Evolutionary conservation across 2,888 invertebrate species (phyloP), one percentile per base, ranked within the genome.

Genomic region (Troides aeacus): DNA sequence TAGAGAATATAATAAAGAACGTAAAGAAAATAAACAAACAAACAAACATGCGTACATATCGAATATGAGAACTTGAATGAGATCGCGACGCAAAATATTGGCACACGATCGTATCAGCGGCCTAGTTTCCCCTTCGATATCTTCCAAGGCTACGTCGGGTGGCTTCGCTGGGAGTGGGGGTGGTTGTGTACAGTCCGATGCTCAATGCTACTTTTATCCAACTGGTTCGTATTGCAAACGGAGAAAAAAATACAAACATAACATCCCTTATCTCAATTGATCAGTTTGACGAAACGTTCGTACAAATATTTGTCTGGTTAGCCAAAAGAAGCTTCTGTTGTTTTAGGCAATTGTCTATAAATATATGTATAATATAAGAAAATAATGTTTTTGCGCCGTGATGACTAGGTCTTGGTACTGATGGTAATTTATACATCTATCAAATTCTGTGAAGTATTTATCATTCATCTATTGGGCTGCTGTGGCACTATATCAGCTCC

Each of bases 71-170:
- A 71, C 70, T 66, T 73, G 74, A 83, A 79, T 84, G 83, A 76
- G 73, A 65, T 65, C 74, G 75, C 66, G 66, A 76, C 74, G 76
- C 77, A 72, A 77, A 77, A 77, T 81, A 81, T 83, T 75, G 74
- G 73, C 71, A 69, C 72, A 72, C 72, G 73, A 73, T 74, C 74
- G 68, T 84, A 84, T 85, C 83, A 76, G 70, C 83, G 86, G 72
- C 85, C 85, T 76, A 87, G 79, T 81, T 88, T 79, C 46, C 72
- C 62, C 76, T 72, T 76, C 79, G 81, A 81, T 85, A 85, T 80
- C 83, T 78, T 67, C 72, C 83, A 84, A 88, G 86, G 86, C 74
- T 77, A 75, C 68, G 72, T 66, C 72, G 73, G 75, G 71, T 70
- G 65, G 62, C n/a, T 17, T 30, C 23, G 36, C n/a, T 23, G 56